A percentile compares a stretch with the other conserved stretches of the same genome.
Conservation (phyloP, 2,113 vertebrate species). For the Xenus cinereus region DNA sequence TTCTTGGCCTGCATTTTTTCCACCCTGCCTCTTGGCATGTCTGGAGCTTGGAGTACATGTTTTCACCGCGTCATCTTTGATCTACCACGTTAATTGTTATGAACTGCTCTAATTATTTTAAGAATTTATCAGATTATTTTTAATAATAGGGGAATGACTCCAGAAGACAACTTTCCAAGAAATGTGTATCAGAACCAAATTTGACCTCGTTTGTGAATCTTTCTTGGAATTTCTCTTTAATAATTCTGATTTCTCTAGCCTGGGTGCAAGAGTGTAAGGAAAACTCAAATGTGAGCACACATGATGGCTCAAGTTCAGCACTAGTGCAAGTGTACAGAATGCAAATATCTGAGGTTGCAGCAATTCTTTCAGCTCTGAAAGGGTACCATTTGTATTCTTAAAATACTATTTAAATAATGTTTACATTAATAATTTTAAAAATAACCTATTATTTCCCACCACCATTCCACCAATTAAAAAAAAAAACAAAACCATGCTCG, state of each 20-base stretch:
- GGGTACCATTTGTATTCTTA: neutral
- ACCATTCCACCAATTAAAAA: neutral
- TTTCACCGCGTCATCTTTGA: neutral
- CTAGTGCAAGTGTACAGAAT: neutral
- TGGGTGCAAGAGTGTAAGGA: neutral
- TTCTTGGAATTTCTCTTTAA: neutral
- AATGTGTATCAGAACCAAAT: neutral
- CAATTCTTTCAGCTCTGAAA: neutral
- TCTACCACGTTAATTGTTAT: neutral
- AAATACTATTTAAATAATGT: neutral
- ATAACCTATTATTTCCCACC: neutral
- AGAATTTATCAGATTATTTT: neutral
- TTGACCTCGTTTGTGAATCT: neutral
- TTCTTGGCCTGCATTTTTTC: neutral
- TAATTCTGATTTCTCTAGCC: neutral
- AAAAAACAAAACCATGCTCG: neutral
- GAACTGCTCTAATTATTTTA: neutral
- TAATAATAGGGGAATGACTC: neutral
- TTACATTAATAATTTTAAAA: neutral
- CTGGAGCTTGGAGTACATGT: neutral
- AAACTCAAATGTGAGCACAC: neutral
- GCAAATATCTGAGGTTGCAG: neutral
- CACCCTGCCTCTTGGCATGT: neutral
- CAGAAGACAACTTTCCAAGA: neutral
- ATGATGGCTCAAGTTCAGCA: neutral